Percentiles rank a stretch among this genome's conserved stretches.
Evolutionary conservation across 2,113 vertebrate species (phyloP).

Genomic region (Muntiacus muntjak): DNA sequence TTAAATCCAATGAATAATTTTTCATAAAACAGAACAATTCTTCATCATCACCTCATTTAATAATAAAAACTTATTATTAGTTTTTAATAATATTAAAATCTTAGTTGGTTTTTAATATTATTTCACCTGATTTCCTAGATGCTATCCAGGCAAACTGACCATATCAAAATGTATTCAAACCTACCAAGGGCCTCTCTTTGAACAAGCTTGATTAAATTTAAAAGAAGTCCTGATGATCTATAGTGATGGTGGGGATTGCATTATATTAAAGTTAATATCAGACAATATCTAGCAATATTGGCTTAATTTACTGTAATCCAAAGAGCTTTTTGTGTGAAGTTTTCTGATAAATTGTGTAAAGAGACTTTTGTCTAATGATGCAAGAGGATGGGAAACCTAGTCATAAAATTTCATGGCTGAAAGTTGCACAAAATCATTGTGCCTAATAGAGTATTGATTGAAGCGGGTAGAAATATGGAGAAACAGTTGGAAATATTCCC

Average conservation of each 20-base stretch:
- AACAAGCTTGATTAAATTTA: neutral
- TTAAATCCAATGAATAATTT: neutral
- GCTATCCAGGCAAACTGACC: neutral
- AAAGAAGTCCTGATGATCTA: neutral
- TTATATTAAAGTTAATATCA: slow-evolving; percentile 18
- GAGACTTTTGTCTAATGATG: neutral
- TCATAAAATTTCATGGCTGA: slow-evolving; percentile 37
- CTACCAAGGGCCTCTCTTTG: neutral
- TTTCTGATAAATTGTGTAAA: neutral
- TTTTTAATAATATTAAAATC: neutral
- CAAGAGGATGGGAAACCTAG: neutral
- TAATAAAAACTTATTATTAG: neutral
- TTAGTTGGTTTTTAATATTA: neutral
- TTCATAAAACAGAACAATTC: neutral
- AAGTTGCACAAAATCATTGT: neutral
- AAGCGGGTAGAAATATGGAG: neutral
- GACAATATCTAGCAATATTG: neutral
- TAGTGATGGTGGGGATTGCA: neutral
- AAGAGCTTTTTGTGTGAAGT: neutral
- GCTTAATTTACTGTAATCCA: neutral
- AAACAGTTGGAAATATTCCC: slow-evolving; percentile 29
- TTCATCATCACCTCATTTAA: neutral
- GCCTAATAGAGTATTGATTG: slow-evolving; percentile 38
- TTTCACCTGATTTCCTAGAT: neutral
- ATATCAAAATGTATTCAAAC: neutral